These are phyloP conservation scores for Tetraodon nigroviridis DNA, from an alignment of 2,113 vertebrate species.

Conservation along the genomic window DNA sequence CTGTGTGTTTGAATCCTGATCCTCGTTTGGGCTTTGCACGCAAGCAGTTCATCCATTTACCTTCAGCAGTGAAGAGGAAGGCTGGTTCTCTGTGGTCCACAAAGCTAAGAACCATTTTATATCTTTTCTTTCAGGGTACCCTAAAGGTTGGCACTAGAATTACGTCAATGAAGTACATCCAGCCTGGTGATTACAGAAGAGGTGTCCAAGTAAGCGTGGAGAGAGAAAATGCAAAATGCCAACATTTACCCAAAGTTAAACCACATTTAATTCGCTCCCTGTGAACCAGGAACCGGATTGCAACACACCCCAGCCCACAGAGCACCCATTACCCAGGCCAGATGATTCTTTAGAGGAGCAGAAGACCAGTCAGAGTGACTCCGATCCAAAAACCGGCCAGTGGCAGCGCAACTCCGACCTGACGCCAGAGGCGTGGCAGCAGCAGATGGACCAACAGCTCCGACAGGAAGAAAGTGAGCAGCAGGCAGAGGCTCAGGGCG, in stretches of 20 bases:
- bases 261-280: background rate
- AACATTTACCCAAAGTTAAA: background rate
- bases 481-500: constrained; percentile 61
- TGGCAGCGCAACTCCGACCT: constrained; percentile 74
- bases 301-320: constrained; percentile 70
- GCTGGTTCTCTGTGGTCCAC: constrained; percentile 2
- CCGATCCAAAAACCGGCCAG: constrained; percentile 34
- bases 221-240: background rate
- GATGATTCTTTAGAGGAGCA: constrained; percentile 41
- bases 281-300: constrained; percentile 68
- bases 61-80: constrained; percentile 41
- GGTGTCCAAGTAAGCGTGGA: constrained; percentile 47
- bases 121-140: constrained; percentile 83
- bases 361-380: constrained; percentile 44
- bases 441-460: constrained; percentile 74
- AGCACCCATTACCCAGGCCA: constrained; percentile 60
- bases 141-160: constrained; percentile 88
- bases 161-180: constrained; percentile 85
- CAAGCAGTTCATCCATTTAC: constrained; percentile 29
- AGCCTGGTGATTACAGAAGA: constrained; percentile 58
- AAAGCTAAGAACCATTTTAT: constrained; percentile 23
- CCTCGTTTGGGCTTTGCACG: constrained; percentile 22
- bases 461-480: constrained; percentile 64
- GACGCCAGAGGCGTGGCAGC: constrained; percentile 78
- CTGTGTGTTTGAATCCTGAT: constrained; percentile 14